Evolutionary conservation across 2,113 vertebrate genomes (phyloP).

Genomic region (Zosterops borbonicus): DNA sequence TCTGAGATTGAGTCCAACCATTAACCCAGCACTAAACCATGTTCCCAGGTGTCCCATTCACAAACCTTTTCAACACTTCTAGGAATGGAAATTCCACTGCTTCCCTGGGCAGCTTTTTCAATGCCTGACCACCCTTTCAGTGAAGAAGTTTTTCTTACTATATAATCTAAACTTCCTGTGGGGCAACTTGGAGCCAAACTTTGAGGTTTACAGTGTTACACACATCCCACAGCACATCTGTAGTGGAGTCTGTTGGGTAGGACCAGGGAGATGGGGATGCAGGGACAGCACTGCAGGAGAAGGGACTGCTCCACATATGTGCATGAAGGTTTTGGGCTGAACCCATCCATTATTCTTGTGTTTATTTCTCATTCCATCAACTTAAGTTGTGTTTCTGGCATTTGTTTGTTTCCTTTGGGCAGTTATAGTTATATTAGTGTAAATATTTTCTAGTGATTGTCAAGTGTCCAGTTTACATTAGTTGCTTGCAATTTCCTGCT

Average conservation of each 20-base stretch:
- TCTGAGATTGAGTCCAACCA: not conserved
- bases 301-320: not conserved
- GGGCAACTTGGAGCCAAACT: not conserved
- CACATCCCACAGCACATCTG: accelerated
- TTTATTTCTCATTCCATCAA: slow-evolving; percentile 58
- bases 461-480: slow-evolving; percentile 49
- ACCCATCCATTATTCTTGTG: slow-evolving; percentile 15
- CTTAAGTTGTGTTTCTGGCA: slow-evolving; percentile 48
- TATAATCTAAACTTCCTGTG: not conserved
- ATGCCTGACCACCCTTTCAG: not conserved
- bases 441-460: slow-evolving; percentile 64
- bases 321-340: not conserved
- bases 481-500: slow-evolving; percentile 60
- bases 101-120: not conserved
- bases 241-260: accelerated
- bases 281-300: not conserved
- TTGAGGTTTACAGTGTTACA: not conserved
- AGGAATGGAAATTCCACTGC: not conserved
- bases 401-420: slow-evolving; percentile 64
- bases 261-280: not conserved
- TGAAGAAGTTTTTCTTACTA: no score
- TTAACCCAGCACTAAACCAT: not conserved
- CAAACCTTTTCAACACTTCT: not conserved
- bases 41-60: not conserved
- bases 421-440: slow-evolving; percentile 21